Conservation (phyloP, 1,140 invertebrate species). For the Procambarus clarkii region DNA sequence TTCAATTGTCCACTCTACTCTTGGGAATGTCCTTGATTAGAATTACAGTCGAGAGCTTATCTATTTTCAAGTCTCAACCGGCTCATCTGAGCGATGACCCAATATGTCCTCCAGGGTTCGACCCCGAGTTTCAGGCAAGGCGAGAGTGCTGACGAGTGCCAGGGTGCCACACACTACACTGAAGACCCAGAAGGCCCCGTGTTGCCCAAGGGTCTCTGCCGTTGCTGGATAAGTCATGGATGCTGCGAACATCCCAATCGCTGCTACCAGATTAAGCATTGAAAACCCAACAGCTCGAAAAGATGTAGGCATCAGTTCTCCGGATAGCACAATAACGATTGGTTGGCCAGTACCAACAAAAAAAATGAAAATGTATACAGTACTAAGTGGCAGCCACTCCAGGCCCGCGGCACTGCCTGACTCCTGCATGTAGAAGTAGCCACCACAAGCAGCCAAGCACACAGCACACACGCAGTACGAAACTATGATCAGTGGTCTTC, state of each 20-base stretch:
- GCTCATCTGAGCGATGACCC: too few species aligned
- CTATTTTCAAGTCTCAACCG: too few species aligned
- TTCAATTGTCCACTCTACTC: too few species aligned
- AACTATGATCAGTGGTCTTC: slow-evolving; percentile 9
- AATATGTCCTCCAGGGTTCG: slow-evolving; percentile 26
- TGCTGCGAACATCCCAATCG: not conserved
- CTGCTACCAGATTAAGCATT: not conserved
- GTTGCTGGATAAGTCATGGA: not conserved
- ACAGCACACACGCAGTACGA: not conserved
- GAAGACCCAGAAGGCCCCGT: slow-evolving; percentile 8
- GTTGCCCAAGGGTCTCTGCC: not conserved
- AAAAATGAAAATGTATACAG: not conserved
- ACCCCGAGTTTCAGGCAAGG: slow-evolving; percentile 27
- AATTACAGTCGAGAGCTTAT: too few species aligned
- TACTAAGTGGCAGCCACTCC: not conserved
- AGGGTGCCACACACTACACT: not conserved
- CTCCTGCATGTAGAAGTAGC: slow-evolving; percentile 1
- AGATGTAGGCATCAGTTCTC: slow-evolving; percentile 29
- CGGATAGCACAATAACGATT: not conserved
- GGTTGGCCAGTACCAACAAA: not conserved
- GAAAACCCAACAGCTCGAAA: slow-evolving; percentile 7
- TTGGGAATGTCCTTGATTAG: too few species aligned
- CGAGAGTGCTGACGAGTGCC: not conserved
- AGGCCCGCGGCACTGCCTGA: not conserved
- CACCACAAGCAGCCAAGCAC: not conserved